These are phyloP conservation scores for Axea sp. DNA, from an alignment of 2,888 invertebrate genomes.

Conservation along the genomic window DNA sequence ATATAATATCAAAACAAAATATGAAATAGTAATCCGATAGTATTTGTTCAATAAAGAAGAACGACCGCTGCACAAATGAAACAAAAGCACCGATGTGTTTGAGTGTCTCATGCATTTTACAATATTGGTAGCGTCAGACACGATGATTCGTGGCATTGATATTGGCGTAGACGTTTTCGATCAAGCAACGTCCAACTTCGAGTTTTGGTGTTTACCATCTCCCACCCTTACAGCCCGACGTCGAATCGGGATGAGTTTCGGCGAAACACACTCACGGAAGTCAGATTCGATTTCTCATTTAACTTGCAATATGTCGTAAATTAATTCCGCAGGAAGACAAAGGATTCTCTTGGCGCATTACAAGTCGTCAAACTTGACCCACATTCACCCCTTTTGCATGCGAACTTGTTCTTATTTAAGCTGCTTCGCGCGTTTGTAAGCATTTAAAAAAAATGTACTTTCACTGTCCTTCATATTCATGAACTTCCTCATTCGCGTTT, in stretches of 20 bases:
- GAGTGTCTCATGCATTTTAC: conserved; percentile 67
- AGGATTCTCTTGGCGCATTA: conserved; percentile 34
- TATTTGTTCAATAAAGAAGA: conserved; percentile 44
- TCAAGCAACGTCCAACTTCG: conserved; percentile 65
- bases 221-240: conserved; percentile 48
- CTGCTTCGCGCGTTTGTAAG: background rate
- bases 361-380: conserved; percentile 15
- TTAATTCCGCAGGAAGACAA: conserved; percentile 51
- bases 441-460: too few species aligned
- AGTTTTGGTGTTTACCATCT: conserved; percentile 45
- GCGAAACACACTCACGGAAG: conserved; percentile 33
- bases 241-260: conserved; percentile 63
- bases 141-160: conserved; percentile 65
- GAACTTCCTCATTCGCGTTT: too few species aligned
- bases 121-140: conserved; percentile 60
- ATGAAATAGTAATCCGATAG: conserved; percentile 10
- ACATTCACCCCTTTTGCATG: background rate
- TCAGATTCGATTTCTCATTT: conserved; percentile 57
- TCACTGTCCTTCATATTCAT: too few species aligned
- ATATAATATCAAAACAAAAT: conserved; percentile 18
- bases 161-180: conserved; percentile 66
- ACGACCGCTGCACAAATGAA: conserved; percentile 26
- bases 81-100: conserved; percentile 43
- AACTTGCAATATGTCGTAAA: conserved; percentile 51
- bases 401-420: background rate